phyloP scores from a whole-genome alignment of 2,797 vertebrate species.

The Botia kubotai region DNA sequence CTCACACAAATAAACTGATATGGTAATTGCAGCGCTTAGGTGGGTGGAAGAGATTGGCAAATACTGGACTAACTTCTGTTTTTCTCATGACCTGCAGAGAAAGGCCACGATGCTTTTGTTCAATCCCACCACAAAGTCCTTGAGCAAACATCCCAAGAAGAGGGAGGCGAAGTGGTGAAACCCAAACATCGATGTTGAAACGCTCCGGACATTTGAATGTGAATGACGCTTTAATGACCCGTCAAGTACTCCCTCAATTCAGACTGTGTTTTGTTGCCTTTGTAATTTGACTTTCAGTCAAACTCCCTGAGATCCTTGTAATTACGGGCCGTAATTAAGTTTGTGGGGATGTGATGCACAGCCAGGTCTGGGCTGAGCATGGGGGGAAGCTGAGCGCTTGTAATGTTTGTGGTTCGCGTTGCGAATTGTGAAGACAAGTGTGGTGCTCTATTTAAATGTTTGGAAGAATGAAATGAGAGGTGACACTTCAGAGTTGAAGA shows the following conservation, averaged over 20 bases:
- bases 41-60: conserved; percentile 44
- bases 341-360: conserved; percentile 69
- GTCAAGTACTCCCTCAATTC: conserved; percentile 79
- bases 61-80: conserved; percentile 49
- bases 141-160: conserved; percentile 75
- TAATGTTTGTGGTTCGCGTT: conserved; percentile 68
- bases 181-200: conserved; percentile 68
- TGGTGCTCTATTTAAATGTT: conserved; percentile 74
- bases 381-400: conserved; percentile 59
- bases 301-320: conserved; percentile 78
- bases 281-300: conserved; percentile 78
- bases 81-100: conserved; percentile 76
- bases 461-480: conserved; percentile 73
- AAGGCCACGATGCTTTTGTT: conserved; percentile 62
- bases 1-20: conserved; percentile 48
- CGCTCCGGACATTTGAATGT: conserved; percentile 82
- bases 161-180: conserved; percentile 61
- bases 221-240: conserved; percentile 85
- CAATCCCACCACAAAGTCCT: conserved; percentile 69
- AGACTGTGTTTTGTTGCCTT: conserved; percentile 82
- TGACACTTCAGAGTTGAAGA: conserved; percentile 69
- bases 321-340: conserved; percentile 80
- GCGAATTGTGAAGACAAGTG: conserved; percentile 74
- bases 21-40: conserved; percentile 55
- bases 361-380: conserved; percentile 48